Evolutionary conservation across 2,888 invertebrate species (phyloP).

Genomic region (Chrysolina haemoptera): DNA sequence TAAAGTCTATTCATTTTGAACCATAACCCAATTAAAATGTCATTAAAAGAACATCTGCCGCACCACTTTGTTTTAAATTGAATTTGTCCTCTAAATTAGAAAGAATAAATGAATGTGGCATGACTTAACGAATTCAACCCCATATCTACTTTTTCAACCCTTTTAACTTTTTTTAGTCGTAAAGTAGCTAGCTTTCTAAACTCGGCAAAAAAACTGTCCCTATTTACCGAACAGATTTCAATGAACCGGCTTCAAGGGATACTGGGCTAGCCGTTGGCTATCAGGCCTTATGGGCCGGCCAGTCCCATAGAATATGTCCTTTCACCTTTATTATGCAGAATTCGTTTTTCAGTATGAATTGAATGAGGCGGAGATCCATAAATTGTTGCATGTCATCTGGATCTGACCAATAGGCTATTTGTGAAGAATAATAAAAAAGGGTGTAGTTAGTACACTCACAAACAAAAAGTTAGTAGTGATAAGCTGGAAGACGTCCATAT

Average conservation of each 20-base stretch:
- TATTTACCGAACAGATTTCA: constrained; percentile 8
- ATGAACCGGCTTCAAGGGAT: constrained; percentile 8
- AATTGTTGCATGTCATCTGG: constrained; percentile 28
- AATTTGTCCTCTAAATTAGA: constrained; percentile 24
- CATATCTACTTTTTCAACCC: constrained; percentile 1
- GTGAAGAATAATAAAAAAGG: background rate
- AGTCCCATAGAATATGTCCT: constrained; percentile 33
- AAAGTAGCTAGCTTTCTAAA: constrained; percentile 10
- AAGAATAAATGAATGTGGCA: constrained; percentile 19
- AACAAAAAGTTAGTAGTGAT: background rate
- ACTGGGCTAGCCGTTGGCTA: constrained; percentile 47
- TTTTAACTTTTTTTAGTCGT: constrained; percentile 9
- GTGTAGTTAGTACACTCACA: constrained; percentile 59
- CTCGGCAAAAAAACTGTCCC: constrained; percentile 18
- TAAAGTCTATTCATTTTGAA: constrained; percentile 1
- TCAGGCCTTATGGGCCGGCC: constrained; percentile 38
- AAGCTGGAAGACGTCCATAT: background rate
- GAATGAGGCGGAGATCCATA: constrained; percentile 40
- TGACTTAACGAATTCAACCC: constrained; percentile 27
- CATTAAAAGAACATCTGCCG: constrained; percentile 25
- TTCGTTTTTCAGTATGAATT: constrained; percentile 31
- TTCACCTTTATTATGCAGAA: constrained; percentile 47
- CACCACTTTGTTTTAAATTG: constrained; percentile 26
- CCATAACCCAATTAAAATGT: constrained; percentile 25
- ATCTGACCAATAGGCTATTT: constrained; percentile 9